A percentile compares a stretch with the other conserved stretches of the same genome.
Evolutionary conservation across 2,113 vertebrate genomes (phyloP).

Genomic region (Butastur rufipennis): DNA sequence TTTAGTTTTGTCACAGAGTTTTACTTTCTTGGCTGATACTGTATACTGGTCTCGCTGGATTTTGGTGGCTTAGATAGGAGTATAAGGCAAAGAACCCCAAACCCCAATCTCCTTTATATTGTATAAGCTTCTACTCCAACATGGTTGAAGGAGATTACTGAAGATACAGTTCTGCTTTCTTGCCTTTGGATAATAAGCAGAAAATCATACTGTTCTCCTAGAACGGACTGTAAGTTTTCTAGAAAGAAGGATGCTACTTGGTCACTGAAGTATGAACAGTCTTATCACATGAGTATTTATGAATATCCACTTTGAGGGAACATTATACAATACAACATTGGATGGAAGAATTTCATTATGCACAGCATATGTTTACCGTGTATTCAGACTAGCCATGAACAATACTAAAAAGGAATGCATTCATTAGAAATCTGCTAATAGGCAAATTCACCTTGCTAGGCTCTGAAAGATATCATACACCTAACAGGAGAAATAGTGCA

Average conservation of each 20-base stretch:
- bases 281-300: constrained; percentile 25
- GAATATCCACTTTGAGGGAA: neutral
- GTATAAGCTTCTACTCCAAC: neutral
- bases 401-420: neutral
- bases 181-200: neutral
- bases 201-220: neutral
- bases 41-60: neutral
- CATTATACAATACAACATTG: neutral
- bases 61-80: neutral
- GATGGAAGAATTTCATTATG: neutral
- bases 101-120: neutral
- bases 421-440: neutral
- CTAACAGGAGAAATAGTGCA: neutral
- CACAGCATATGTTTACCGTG: constrained; percentile 1
- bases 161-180: neutral
- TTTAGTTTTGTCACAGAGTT: neutral
- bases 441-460: neutral
- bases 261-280: neutral
- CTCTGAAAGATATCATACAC: neutral
- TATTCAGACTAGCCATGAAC: neutral
- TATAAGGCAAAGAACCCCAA: neutral
- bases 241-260: neutral
- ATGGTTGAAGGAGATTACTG: neutral
- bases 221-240: neutral
- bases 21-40: neutral